A percentile compares a stretch with the other conserved stretches of the same genome.
These are phyloP conservation scores for Sceloporus undulatus DNA, from an alignment of 2,113 vertebrate species.

Conservation along the genomic window DNA sequence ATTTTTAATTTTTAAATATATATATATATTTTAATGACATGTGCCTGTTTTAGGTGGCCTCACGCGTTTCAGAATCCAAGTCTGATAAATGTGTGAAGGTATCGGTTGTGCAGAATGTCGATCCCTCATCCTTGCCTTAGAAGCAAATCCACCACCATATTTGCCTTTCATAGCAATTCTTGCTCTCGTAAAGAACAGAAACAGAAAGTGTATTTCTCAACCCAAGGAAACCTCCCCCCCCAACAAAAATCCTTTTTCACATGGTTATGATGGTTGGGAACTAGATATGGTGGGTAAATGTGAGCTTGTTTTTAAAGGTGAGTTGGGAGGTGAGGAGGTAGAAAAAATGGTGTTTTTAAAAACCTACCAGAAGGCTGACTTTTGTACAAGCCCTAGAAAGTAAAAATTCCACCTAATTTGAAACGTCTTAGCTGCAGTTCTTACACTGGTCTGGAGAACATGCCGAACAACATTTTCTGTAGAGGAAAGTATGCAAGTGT, in stretches of 20 bases:
- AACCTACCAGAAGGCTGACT: conserved; percentile 28
- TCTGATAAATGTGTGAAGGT: conserved; percentile 49
- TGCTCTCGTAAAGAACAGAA: not conserved
- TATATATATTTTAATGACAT: too few species aligned
- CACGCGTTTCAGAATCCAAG: conserved; percentile 53
- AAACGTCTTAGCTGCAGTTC: not conserved
- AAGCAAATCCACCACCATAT: conserved; percentile 27
- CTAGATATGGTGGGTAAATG: not conserved
- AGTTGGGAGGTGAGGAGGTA: not conserved
- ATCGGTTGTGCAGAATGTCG: conserved; percentile 48
- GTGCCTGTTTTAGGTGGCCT: conserved; percentile 50
- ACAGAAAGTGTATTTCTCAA: not conserved
- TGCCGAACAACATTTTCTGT: not conserved
- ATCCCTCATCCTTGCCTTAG: conserved; percentile 19
- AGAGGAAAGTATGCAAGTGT: not conserved
- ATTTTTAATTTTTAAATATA: too few species aligned
- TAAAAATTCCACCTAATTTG: not conserved
- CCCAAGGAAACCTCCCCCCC: conserved; percentile 20
- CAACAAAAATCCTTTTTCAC: not conserved
- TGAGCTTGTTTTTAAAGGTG: conserved; percentile 19
- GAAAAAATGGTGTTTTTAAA: not conserved
- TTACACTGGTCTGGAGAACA: not conserved
- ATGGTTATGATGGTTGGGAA: not conserved
- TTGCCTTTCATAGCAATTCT: not conserved
- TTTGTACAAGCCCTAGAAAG: not conserved